Percentiles rank a stretch among this genome's conserved stretches.
phyloP scores from a whole-genome alignment of 2,797 vertebrate species.

The Aratinga solstitialis region DNA sequence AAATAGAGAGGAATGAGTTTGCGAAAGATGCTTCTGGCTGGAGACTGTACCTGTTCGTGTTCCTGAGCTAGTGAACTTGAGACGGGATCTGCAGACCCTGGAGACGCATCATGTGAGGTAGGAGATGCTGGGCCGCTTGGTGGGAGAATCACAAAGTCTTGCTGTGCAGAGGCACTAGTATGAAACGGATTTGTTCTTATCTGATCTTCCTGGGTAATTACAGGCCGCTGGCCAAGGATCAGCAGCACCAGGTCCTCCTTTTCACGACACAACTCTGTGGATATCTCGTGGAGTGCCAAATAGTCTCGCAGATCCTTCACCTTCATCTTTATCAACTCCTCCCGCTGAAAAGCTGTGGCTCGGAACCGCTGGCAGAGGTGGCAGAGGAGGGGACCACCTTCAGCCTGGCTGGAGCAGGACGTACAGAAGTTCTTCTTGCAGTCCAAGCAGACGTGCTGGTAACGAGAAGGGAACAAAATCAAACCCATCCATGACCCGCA shows the following conservation, averaged over 20 bases:
- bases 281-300: slow-evolving; percentile 88
- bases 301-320: slow-evolving; percentile 96
- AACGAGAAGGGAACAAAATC: background rate
- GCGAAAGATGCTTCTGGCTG: background rate
- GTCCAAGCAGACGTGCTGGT: slow-evolving; percentile 79
- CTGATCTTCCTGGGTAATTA: slow-evolving; percentile 64
- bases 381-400: slow-evolving; percentile 74
- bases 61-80: slow-evolving; percentile 68
- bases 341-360: slow-evolving; percentile 77
- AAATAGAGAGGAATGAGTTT: background rate
- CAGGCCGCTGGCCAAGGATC: slow-evolving; percentile 86
- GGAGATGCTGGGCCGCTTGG: slow-evolving; percentile 23
- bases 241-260: slow-evolving; percentile 95
- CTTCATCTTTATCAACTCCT: slow-evolving; percentile 83
- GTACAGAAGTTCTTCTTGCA: slow-evolving; percentile 80
- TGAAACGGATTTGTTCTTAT: slow-evolving; percentile 36
- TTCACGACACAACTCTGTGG: slow-evolving; percentile 91
- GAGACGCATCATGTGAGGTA: slow-evolving; percentile 57
- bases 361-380: slow-evolving; percentile 77
- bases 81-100: slow-evolving; percentile 47
- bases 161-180: slow-evolving; percentile 57
- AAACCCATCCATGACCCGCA: background rate
- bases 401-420: slow-evolving; percentile 67
- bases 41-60: slow-evolving; percentile 80
- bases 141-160: slow-evolving; percentile 61